Conservation (phyloP, 2,797 vertebrate genomes). For the Chelidonichthys spinosus region DNA sequence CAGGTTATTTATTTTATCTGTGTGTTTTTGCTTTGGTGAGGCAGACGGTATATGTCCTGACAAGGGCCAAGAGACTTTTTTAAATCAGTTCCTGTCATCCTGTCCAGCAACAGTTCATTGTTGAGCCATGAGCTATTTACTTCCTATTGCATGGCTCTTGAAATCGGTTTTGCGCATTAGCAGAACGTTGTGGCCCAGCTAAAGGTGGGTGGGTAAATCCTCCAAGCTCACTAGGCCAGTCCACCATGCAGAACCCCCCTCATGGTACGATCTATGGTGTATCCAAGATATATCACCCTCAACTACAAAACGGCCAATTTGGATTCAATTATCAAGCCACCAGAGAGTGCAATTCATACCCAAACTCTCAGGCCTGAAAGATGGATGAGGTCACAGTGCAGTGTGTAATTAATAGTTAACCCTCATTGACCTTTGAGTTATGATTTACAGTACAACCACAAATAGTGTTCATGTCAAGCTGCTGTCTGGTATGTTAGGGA, state of each 20-base stretch:
- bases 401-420: constrained; percentile 73
- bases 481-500: constrained; percentile 4
- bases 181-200: constrained; percentile 62
- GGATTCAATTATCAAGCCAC: constrained; percentile 76
- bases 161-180: constrained; percentile 58
- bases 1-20: neutral
- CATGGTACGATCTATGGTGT: constrained; percentile 46
- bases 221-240: constrained; percentile 37
- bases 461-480: constrained; percentile 31
- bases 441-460: constrained; percentile 63
- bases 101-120: constrained; percentile 26
- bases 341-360: constrained; percentile 71
- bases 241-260: constrained; percentile 50
- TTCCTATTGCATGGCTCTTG: constrained; percentile 29
- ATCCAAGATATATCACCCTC: constrained; percentile 64
- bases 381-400: constrained; percentile 65
- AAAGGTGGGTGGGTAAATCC: constrained; percentile 69
- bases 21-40: constrained; percentile 5
- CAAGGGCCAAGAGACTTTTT: constrained; percentile 23
- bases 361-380: constrained; percentile 60
- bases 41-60: neutral
- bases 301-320: constrained; percentile 74
- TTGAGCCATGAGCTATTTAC: constrained; percentile 40
- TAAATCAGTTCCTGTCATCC: constrained; percentile 8
- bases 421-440: constrained; percentile 68